Base-by-base conservation (phyloP, 2,797 vertebrate genomes). In the Enteromius afrohamiltoni region DNA sequence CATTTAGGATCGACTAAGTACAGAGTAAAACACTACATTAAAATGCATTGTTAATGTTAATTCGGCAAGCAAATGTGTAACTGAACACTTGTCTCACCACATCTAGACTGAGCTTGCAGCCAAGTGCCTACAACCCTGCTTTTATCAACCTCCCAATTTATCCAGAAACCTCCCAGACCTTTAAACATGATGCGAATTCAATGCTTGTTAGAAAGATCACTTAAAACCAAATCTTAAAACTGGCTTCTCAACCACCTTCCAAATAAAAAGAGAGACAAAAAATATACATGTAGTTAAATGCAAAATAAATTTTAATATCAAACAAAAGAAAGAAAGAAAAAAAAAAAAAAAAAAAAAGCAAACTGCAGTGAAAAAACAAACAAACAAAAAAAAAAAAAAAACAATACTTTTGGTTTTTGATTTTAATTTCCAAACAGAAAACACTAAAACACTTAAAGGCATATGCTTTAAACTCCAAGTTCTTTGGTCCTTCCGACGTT, bases 401-500 rank as follows among this genome's bases (percentile, higher is more conserved):
- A 13, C 21, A 79, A 79, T 51, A 79, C 29, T 69, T 81, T 37
- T 3, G 1, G 26, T 47, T 78, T 74, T 60, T 6, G 6, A 23
- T 21, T 9, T 14, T 42, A 31, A 19, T 14, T 65, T 60, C 23
- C 16, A 55, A 62, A 69, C 53, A 21, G 55, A 23, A 73, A 86
- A 79, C 55, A 79, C 55, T 78, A 67, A 80, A 49, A 80, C 71
- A 74, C 49, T 55, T 55, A 53, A 80, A 80, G 67, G 49, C 78
- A 29, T 55, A 42, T 29, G 37, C 19, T 70, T 81, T 21, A 71
- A 31, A 42, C 85, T 78, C 74, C 29, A 60, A 45, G 45, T 75
- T 67, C 78, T 85, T 85, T 73, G 83, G 87, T 85, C 80, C 87
- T 71, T 82, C 65, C 70, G 77, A 76, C 29, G n/a, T 75, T 58